Evolutionary conservation across 1,140 invertebrate species (phyloP), one percentile per base, ranked within the genome.

Genomic region (Ceratitis capitata): DNA sequence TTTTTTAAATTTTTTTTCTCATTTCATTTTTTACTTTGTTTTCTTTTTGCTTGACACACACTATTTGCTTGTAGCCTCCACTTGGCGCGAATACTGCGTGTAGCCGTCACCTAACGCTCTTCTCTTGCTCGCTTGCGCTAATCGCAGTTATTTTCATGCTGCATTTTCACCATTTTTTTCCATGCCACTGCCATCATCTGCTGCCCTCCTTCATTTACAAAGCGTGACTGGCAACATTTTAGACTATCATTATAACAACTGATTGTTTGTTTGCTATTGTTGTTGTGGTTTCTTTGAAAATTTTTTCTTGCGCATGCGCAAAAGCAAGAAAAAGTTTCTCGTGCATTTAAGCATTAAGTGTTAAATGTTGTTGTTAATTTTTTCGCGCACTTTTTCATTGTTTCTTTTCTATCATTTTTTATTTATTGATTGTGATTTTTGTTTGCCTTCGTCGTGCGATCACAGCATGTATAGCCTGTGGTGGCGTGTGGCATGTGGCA

Each of bases 401-500:
- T 3, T 74, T 42, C 26, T n/a, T 29, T 39, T 42, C n/a, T 39
- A 19, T 19, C 1, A 19, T 69, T 69, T 69, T 26, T 69, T 42
- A 1, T 47, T 56, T 56, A 26, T 12, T 29, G 29, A 23, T 9
- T 23, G 5, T 14, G 35, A 5, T 32, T 19, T 26, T 78, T 35
- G 69, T 42, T 74, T 39, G 29, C 69, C 12, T 23, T 74, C 14
- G n/a, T n/a, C n/a, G n/a, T n/a, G n/a, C n/a, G n/a, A n/a, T 74
- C 12, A 19, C 5, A 6, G 35, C 69, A 74, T 19, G 42, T 45
- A n/a, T 78, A 45, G 69, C 19, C 35, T 78, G 42, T 45, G 69
- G 19, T 78, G 69, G 69, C 69, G 69, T 78, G 69, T 45, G 69
- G 69, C 69, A 78, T 78, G 69, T 78, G 69, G 69, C 69, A 47